phyloP scores from a whole-genome alignment of 2,113 vertebrate genomes.

The Sisor rabdophorus region DNA sequence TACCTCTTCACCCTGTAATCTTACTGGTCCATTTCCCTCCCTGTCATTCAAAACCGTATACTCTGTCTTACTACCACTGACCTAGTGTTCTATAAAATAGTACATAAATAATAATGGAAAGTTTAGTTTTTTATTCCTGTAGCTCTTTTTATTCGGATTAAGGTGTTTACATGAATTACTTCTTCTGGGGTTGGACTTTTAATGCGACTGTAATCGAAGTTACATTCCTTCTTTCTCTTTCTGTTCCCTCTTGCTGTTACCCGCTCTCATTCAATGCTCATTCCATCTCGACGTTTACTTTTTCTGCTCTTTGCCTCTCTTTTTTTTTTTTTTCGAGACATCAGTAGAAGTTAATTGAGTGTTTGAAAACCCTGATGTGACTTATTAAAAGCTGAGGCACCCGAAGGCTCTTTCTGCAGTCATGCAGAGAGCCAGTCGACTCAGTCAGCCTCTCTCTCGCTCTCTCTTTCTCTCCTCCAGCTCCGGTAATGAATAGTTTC shows the following conservation, averaged over 20 bases:
- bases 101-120: no score
- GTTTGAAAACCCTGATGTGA: neutral
- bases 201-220: no score
- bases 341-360: slow-evolving; percentile 11
- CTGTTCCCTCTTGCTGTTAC: neutral
- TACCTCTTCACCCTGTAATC: no score
- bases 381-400: slow-evolving; percentile 26
- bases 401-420: slow-evolving; percentile 23
- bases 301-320: neutral
- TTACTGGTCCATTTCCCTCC: no score
- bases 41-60: no score
- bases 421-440: slow-evolving; percentile 20
- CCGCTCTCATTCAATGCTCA: neutral
- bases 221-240: neutral
- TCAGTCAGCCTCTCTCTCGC: neutral
- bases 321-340: neutral
- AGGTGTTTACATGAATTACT: no score
- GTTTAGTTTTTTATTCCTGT: no score
- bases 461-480: neutral
- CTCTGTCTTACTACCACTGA: no score
- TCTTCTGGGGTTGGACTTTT: no score
- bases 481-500: neutral
- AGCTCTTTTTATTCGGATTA: no score
- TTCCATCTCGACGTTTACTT: neutral
- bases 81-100: no score